Evolutionary conservation across 2,888 invertebrate species (phyloP), one percentile per base, ranked within the genome.

Genomic region (Heterodera filipjevi): DNA sequence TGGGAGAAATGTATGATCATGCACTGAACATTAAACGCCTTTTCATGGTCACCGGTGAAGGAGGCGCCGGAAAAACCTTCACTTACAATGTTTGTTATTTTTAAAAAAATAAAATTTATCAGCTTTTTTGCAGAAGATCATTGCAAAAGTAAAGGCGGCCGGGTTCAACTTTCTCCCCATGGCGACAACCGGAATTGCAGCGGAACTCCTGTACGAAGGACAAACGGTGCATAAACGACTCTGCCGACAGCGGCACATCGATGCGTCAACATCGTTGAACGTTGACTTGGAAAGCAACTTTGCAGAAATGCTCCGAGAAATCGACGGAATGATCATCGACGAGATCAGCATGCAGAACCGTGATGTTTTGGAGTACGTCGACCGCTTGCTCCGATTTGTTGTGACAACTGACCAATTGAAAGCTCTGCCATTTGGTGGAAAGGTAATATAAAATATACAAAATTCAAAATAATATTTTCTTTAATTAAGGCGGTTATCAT

Each of bases 121-220:
- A n/a, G 6, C 2, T 0, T 6, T 1, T 59, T 59, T 3, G n/a
- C 12, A 59, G 59, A 59, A 59, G 8, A 59, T 59, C 27, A 59
- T 59, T 27, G 59, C 59, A n/a, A 59, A 59, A 59, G 59, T 8
- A 6, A 59, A 59, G 27, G 59, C 59, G 27, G 14, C 10, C 8
- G 59, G 49, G 10, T 71, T 46, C 27, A 19, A 30, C 1, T 44
- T 89, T 19, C 59, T 90, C n/a, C 89, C 90, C 27, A 82, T 90
- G 35, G 90, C 90, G 14, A 90, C 89, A 33, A 90, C 90, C 8
- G 90, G 90, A 10, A 90, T 91, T 80, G 90, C 90, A 44, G 90
- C 90, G 16, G 90, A 89, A 22, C 85, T 91, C 35, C 80, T 91
- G n/a, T 84, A 86, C 72, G 85, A 87, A 19, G 90, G 90, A 8